phyloP scores from a whole-genome alignment of 1,140 invertebrate genomes.

The Tribolium castaneum region DNA sequence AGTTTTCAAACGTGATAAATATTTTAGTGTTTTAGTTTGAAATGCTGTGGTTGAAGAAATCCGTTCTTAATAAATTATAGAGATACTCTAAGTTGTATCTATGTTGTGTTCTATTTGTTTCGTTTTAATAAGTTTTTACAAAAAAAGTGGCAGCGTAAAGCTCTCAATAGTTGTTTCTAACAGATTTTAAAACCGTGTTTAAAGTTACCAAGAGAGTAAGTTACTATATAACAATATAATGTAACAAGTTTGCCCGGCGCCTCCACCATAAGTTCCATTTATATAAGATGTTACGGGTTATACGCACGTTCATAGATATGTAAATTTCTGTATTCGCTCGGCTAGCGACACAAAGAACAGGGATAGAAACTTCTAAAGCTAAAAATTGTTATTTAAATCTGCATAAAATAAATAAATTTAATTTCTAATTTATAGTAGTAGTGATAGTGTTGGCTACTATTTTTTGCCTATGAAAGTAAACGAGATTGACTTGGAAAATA shows the following conservation, averaged over 20 bases:
- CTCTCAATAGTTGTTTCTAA: background rate
- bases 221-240: background rate
- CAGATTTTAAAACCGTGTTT: background rate
- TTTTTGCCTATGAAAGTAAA: background rate
- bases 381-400: background rate
- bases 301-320: background rate
- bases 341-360: background rate
- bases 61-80: no score
- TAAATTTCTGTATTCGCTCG: background rate
- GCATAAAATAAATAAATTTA: no score
- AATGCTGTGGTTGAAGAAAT: no score
- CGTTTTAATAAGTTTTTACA: no score
- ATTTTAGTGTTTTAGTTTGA: no score
- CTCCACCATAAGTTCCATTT: slow-evolving; percentile 17
- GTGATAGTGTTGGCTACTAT: background rate
- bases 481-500: background rate
- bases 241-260: background rate
- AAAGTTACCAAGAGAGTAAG: background rate
- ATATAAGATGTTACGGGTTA: slow-evolving; percentile 6
- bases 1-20: background rate
- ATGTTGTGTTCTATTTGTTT: no score
- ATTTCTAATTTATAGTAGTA: background rate
- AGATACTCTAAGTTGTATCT: no score
- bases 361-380: background rate
- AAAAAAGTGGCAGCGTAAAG: background rate